A percentile compares a stretch with the other conserved stretches of the same genome.
These are phyloP conservation scores for Fregetta grallaria DNA, from an alignment of 2,113 vertebrate genomes.

Conservation along the genomic window DNA sequence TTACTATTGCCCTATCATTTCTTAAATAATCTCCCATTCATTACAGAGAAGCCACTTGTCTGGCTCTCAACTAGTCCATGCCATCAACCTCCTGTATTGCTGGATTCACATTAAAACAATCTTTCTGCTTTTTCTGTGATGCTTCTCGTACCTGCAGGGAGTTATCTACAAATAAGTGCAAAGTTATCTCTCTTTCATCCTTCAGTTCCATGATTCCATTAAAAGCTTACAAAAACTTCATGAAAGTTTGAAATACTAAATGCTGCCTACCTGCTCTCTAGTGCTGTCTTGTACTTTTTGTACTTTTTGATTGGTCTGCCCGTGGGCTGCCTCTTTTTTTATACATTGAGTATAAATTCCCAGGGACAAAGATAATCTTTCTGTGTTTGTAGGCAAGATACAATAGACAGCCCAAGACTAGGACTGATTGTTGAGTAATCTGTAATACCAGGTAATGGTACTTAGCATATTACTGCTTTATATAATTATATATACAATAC, in stretches of 20 bases:
- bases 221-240: neutral
- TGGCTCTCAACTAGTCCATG: neutral
- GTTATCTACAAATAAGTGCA: neutral
- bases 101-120: neutral
- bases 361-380: neutral
- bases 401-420: too few relatives aligned
- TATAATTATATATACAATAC: neutral
- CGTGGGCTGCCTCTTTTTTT: neutral
- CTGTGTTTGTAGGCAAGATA: neutral
- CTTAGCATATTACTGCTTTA: neutral
- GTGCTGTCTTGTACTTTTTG: neutral
- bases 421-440: neutral
- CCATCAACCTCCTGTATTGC: neutral
- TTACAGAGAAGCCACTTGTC: neutral
- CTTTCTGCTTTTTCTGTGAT: neutral
- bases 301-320: neutral
- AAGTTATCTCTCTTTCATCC: neutral
- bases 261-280: neutral
- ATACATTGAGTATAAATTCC: neutral
- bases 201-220: neutral
- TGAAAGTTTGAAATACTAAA: neutral
- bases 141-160: accelerated
- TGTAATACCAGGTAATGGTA: neutral
- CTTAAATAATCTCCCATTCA: neutral
- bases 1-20: neutral